Base-by-base conservation (phyloP, 2,113 vertebrate species). In the Microtus ochrogaster region DNA sequence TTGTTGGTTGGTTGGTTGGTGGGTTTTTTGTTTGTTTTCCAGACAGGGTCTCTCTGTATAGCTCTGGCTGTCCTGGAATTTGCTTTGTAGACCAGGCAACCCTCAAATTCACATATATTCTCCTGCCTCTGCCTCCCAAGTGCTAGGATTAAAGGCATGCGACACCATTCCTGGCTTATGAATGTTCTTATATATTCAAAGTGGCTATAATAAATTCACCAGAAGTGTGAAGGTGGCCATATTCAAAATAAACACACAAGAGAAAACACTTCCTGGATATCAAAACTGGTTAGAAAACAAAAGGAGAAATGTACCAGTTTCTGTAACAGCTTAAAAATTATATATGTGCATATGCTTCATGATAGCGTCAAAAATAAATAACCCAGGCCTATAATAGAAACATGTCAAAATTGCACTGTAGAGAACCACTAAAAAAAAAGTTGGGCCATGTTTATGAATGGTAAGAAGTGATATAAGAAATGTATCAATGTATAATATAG, bases 181-280 rank as follows among this genome's bases (percentile, higher is more conserved):
- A 84, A 83, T 87, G 55, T 72, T 49, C 14, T 82, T 82, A 85
- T 87, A 88, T 91, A 90, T 73, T 52, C 86, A 94, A 70, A 95
- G 49, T 24, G 84, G 76, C 44, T 82, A 65, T 39, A 85, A 33
- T 95, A 85, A 89, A 79, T 72, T 95, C 65, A 83, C 21, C 36
- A 90, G 91, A 81, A 86, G 79, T 92, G 24, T 88, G 28, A 84
- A 36, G 30, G 8, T 30, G 7, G n/a, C 44, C 70, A 93, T 74
- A 79, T 87, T 94, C 12, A 94, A 97, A 96, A 90, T 33, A 94
- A 97, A 97, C n/a, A 90, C 76, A 81, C 3, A 82, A 96, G 36
- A 95, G 79, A 49, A 81, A 95, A 92, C 79, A 90, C 78, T 78
- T 85, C 39, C 66, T 73, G 89, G 30, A 14, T 78, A 91, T 17